Conservation (phyloP, 1,140 invertebrate species). For the Apis dorsata region DNA sequence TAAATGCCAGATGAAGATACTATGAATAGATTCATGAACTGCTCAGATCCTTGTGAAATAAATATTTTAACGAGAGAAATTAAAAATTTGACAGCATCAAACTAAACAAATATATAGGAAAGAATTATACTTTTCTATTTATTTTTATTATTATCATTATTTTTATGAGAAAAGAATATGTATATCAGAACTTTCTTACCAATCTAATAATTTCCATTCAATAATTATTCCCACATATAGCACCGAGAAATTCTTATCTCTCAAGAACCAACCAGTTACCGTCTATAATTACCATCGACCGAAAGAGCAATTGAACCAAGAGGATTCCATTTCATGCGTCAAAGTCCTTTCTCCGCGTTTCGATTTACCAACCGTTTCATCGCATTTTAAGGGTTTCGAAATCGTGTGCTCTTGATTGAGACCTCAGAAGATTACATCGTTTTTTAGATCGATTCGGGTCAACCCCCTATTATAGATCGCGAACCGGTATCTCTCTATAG, state of each 20-base stretch:
- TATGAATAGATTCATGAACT: too few species aligned
- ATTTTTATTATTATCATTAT: too few species aligned
- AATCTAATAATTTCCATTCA: too few species aligned
- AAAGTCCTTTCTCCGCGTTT: neutral
- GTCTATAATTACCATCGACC: neutral
- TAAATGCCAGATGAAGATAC: too few species aligned
- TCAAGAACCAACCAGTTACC: neutral
- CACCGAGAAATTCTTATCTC: neutral
- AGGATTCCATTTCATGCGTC: neutral
- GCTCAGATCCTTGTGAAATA: too few species aligned
- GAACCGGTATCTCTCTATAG: constrained; percentile 36
- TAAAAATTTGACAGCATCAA: too few species aligned
- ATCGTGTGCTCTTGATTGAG: constrained; percentile 34
- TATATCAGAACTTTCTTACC: too few species aligned
- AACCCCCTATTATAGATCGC: constrained; percentile 54
- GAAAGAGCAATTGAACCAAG: neutral
- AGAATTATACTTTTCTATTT: too few species aligned
- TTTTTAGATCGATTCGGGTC: constrained; percentile 60
- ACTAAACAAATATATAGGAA: too few species aligned
- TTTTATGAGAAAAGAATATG: too few species aligned
- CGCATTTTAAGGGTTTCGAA: constrained; percentile 15
- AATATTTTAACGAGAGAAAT: too few species aligned
- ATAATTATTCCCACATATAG: too few species aligned
- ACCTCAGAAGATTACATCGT: constrained; percentile 38
- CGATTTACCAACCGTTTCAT: neutral